Percentiles rank a stretch among this genome's conserved stretches.
phyloP scores from a whole-genome alignment of 2,113 vertebrate species.

The Campylomormyrus numenius region DNA sequence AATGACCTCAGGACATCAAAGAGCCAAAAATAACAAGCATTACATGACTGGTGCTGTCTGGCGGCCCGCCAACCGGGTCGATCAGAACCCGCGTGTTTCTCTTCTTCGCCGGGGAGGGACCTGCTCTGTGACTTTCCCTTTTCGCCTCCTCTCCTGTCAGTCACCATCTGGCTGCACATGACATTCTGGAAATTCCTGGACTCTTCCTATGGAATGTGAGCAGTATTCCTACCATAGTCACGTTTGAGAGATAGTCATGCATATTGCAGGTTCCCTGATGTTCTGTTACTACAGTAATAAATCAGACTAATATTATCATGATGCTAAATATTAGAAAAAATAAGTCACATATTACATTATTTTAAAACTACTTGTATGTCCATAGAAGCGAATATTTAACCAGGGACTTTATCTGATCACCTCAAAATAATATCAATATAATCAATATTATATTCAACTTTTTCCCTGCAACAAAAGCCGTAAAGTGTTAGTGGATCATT shows the following conservation, averaged over 20 bases:
- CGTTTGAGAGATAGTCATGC: neutral
- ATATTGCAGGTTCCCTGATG: neutral
- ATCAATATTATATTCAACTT: neutral
- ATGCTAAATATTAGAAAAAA: neutral
- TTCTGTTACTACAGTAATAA: neutral
- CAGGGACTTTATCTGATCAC: neutral
- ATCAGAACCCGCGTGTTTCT: neutral
- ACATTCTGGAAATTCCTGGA: neutral
- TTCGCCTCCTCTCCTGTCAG: neutral
- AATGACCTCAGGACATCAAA: neutral
- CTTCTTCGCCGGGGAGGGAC: neutral
- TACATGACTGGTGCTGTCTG: neutral
- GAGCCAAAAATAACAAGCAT: neutral
- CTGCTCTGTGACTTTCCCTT: neutral
- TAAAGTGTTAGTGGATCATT: neutral
- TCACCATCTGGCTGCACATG: neutral
- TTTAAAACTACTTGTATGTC: neutral
- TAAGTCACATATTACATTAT: neutral
- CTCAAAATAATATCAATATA: neutral
- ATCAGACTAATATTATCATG: neutral
- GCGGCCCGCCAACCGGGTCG: neutral
- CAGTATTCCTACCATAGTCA: neutral
- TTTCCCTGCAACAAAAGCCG: neutral
- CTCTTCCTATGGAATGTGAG: neutral
- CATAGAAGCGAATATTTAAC: neutral